A percentile compares a stretch with the other conserved stretches of the same genome.
phyloP scores from a whole-genome alignment of 2,113 vertebrate genomes.

The Paralichthys olivaceus region DNA sequence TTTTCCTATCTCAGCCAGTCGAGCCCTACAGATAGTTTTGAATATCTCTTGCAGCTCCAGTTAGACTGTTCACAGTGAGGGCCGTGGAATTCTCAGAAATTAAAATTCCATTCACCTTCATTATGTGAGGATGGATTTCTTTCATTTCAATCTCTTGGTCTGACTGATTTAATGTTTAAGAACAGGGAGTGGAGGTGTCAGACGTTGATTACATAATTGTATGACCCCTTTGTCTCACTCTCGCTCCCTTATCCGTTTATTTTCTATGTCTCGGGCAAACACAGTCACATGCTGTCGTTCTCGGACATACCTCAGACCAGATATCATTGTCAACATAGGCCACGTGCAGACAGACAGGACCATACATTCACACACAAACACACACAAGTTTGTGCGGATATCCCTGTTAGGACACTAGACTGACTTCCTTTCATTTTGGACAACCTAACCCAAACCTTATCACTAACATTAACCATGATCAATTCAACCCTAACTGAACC shows the following conservation, averaged over 20 bases:
- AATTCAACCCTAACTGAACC: not conserved
- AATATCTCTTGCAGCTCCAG: too few relatives aligned
- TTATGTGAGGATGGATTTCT: not conserved
- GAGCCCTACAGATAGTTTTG: not conserved
- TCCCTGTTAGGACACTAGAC: not conserved
- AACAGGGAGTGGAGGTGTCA: constrained; percentile 10
- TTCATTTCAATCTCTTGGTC: not conserved
- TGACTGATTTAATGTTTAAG: not conserved
- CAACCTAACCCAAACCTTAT: not conserved
- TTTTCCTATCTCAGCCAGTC: not conserved
- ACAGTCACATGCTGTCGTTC: constrained; percentile 5
- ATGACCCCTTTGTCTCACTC: not conserved
- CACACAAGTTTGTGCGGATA: not conserved
- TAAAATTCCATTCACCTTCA: not conserved
- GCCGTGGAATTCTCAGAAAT: too few relatives aligned
- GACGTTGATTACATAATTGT: constrained; percentile 30
- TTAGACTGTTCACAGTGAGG: too few relatives aligned
- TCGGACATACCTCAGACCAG: constrained; percentile 13
- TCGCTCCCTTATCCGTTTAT: not conserved
- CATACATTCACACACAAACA: not conserved
- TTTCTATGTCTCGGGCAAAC: constrained; percentile 6
- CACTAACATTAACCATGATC: not conserved
- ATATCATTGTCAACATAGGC: constrained; percentile 53
- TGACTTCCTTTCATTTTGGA: not conserved
- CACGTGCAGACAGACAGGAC: constrained; percentile 29